Evolutionary conservation across 2,113 vertebrate genomes (phyloP).

Genomic region (Psilopogon haemacephalus): DNA sequence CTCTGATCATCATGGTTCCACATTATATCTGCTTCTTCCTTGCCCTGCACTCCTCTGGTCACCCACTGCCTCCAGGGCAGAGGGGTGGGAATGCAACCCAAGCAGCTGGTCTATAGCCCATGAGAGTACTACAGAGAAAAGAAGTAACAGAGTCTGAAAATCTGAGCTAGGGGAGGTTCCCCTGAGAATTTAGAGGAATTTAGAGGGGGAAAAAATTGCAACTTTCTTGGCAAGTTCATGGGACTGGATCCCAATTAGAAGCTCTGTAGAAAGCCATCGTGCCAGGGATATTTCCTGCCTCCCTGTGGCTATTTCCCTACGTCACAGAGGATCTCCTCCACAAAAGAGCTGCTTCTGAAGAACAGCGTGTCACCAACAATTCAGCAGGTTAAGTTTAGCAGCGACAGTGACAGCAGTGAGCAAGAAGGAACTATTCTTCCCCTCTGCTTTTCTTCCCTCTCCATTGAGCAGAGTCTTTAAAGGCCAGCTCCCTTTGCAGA

Average conservation of each 20-base stretch:
- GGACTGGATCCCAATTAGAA: neutral
- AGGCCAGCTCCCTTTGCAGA: conserved; percentile 33
- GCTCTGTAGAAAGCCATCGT: neutral
- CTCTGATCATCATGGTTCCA: too few relatives aligned
- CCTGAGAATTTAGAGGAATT: neutral
- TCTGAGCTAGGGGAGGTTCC: neutral
- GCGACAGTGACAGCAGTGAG: conserved; percentile 35
- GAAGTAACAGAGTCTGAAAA: neutral
- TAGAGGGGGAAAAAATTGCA: neutral
- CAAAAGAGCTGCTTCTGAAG: conserved; percentile 57
- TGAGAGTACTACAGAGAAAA: neutral
- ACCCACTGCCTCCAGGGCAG: neutral
- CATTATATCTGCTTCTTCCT: neutral
- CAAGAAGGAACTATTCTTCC: conserved; percentile 53
- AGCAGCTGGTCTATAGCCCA: neutral
- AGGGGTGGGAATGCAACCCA: neutral
- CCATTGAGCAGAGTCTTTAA: conserved; percentile 38
- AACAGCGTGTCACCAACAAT: conserved; percentile 11
- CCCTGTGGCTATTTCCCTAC: neutral
- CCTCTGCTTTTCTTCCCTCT: conserved; percentile 47
- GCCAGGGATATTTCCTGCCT: neutral
- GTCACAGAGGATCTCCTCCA: conserved; percentile 18
- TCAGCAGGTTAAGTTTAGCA: conserved; percentile 11
- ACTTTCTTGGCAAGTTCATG: neutral
- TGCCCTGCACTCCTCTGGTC: neutral